Conservation (phyloP, 2,797 vertebrate species). For the Dermochelys coriacea region DNA sequence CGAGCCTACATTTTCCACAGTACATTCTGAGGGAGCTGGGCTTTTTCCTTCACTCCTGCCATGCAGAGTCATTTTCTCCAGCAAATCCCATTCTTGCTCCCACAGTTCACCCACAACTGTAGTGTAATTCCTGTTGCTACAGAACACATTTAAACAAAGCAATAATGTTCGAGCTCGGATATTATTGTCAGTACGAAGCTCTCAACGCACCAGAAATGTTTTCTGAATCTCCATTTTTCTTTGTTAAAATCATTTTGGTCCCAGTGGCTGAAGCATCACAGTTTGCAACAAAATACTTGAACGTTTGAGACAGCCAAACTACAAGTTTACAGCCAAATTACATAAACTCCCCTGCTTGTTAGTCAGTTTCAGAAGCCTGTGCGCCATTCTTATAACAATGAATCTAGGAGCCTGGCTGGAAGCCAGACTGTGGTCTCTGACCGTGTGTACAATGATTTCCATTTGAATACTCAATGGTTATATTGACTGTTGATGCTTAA, state of each 20-base stretch:
- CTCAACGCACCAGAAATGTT: not conserved
- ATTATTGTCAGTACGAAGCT: not conserved
- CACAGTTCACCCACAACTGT: not conserved
- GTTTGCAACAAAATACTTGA: not conserved
- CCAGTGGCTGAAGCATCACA: not conserved
- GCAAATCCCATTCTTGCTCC: not conserved
- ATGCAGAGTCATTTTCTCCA: not conserved
- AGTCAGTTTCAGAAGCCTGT: not conserved
- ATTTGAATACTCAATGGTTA: conserved; percentile 34
- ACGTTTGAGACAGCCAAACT: not conserved
- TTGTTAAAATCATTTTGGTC: not conserved
- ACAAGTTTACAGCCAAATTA: not conserved
- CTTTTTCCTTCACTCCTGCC: not conserved
- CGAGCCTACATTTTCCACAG: not conserved
- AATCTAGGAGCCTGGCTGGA: conserved; percentile 40
- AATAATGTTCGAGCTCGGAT: not conserved
- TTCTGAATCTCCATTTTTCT: not conserved
- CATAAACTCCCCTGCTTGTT: not conserved
- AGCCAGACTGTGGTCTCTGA: not conserved
- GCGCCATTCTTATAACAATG: not conserved
- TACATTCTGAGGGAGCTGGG: not conserved
- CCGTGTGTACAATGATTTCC: not conserved
- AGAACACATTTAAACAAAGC: not conserved
- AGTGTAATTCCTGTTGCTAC: not conserved
- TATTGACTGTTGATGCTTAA: conserved; percentile 46